Evolutionary conservation across 2,797 vertebrate genomes (phyloP), one percentile per base, ranked within the genome.

Genomic region (Syngnathus acus): DNA sequence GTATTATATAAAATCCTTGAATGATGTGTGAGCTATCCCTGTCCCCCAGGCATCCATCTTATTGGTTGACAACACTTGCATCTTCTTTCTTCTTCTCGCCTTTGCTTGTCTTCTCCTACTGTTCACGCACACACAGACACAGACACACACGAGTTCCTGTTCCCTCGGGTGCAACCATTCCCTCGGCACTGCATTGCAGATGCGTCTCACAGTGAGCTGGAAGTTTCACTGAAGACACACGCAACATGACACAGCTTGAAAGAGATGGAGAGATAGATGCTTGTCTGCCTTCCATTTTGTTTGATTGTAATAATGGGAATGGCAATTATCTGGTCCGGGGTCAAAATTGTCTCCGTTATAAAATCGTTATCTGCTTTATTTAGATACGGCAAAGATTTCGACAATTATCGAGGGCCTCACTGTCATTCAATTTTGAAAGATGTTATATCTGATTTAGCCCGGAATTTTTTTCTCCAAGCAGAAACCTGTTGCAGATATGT

Each of bases 121-220:
- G 42, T 76, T 76, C 73, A 66, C 42, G 60, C 63, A 74, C 63
- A 74, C 64, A 67, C 54, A 17, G 26, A 14, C 5, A 3, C 50
- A 51, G 2, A 17, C 51, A 10, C 21, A 21, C 21, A 10, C 23
- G 54, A 13, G 16, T 76, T 64, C 59, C 70, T 40, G 72, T 71
- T 75, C 57, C 68, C 75, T 39, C 67, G 71, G 75, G 50, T 55
- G 23, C 67, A 53, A 70, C 77, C 74, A 80, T 80, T 55, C 53
- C 65, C 51, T 43, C 51, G 38, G 86, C 82, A 88, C 91, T 89
- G 90, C 91, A 92, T 85, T 92, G 90, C 89, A 91, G 89, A 90
- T 91, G 79, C 82, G 78, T 81, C 78, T 78, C 71, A 65, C 64
- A 76, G 80, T 57, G 71, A 76, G 78, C 62, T 77, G 61, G 82